Evolutionary conservation across 2,113 vertebrate genomes (phyloP).

Genomic region (Psilopogon haemacephalus): DNA sequence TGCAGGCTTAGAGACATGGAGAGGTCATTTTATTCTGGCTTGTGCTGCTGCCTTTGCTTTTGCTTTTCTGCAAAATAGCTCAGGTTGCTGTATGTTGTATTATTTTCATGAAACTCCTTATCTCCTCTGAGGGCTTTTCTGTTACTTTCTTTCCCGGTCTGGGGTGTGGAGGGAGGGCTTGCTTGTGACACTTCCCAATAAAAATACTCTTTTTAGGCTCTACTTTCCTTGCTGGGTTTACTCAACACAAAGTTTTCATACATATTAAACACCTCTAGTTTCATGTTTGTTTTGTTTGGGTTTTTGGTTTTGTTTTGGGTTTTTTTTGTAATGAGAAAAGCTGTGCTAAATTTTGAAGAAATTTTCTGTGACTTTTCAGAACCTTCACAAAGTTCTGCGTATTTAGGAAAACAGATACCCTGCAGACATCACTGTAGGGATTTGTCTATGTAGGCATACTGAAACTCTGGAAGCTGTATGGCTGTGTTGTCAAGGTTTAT

Average conservation of each 20-base stretch:
- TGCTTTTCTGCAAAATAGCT: too few species aligned
- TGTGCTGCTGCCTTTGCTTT: too few species aligned
- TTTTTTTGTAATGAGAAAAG: background rate
- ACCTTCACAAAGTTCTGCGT: background rate
- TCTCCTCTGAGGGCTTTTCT: too few species aligned
- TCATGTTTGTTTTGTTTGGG: too few species aligned
- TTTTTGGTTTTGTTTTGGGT: background rate
- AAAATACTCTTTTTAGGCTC: background rate
- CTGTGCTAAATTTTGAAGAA: background rate
- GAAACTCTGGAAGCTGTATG: background rate
- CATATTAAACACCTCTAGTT: background rate
- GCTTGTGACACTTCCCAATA: background rate
- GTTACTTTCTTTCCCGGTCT: too few species aligned
- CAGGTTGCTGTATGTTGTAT: too few species aligned
- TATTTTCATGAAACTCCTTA: too few species aligned
- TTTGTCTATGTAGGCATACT: background rate
- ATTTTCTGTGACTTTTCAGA: background rate
- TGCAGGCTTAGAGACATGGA: too few species aligned
- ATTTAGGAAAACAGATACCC: background rate
- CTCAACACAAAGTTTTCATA: background rate
- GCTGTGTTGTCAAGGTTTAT: rapidly evolving
- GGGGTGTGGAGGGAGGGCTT: too few species aligned
- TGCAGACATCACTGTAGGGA: background rate
- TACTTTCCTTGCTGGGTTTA: background rate
- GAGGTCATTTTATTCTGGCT: too few species aligned